Evolutionary conservation across 2,888 invertebrate genomes (phyloP), one percentile per base, ranked within the genome.

Genomic region (Drosophila atripex): DNA sequence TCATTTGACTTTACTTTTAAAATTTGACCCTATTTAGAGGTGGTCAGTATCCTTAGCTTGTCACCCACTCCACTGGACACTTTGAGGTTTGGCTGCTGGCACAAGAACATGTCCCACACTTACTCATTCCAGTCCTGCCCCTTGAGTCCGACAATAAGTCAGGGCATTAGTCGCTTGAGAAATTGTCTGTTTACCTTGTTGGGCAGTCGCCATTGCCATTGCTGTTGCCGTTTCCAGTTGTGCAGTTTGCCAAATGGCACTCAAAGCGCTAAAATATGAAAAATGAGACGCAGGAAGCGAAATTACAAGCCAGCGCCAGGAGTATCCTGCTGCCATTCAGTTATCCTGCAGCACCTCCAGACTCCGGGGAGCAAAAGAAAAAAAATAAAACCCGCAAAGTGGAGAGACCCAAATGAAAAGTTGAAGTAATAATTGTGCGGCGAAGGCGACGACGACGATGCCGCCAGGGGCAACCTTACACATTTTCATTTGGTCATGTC

Each of bases 131-230:
- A 28, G 30, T 30, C 59, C 51, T 39, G 30, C 12, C 25, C 35
- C 35, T 47, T 46, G 66, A 69, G 61, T 73, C 73, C 58, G 58
- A 78, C 85, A 82, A 82, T 85, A 87, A 82, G 82, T 87, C 87
- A 85, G 54, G 75, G 83, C 86, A 87, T 83, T 83, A 87, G 87
- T 75, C 88, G 88, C 79, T 87, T 87, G 88, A 85, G 86, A 88
- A 86, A 86, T 78, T 88, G 88, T 86, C 85, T 86, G 87, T 88
- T 86, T 86, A 86, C 85, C 85, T 86, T 86, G 85, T 85, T 86
- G 79, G 85, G 68, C 73, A 58, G 69, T 56, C 58, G 77, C 59
- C 49, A 56, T 60, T 58, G 51, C 58, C 49, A 54, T 58, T 60
- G 51, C 58, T 46, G 38, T 73, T 58, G 61, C 70, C 70, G 56